phyloP scores from a whole-genome alignment of 2,113 vertebrate genomes.

The Hepsetus odoe region DNA sequence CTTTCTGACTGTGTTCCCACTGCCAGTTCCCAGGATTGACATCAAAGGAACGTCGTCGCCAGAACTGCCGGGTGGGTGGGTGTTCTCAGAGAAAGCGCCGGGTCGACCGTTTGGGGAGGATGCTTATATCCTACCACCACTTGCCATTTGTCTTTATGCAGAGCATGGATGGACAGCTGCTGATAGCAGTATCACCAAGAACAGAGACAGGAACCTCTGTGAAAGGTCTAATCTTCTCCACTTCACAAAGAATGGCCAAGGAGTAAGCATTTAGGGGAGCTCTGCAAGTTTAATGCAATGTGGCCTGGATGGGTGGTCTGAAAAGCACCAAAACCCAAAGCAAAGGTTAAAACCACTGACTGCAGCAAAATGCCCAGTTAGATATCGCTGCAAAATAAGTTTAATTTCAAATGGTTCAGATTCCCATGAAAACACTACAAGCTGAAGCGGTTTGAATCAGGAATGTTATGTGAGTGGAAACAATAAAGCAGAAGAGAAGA shows the following conservation, averaged over 20 bases:
- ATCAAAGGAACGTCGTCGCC: slow-evolving; percentile 48
- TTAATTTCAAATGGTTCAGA: too few relatives aligned
- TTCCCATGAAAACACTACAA: not conserved
- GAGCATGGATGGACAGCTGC: slow-evolving; percentile 21
- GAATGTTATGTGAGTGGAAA: not conserved
- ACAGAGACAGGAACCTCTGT: slow-evolving; percentile 35
- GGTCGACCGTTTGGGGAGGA: slow-evolving; percentile 6
- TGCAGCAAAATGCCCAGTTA: not conserved
- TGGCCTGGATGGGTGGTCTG: not conserved
- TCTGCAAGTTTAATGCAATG: not conserved
- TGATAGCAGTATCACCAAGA: slow-evolving; percentile 41
- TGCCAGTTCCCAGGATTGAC: slow-evolving; percentile 30
- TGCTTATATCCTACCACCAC: not conserved
- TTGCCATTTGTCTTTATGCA: slow-evolving; percentile 40
- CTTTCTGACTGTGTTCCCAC: slow-evolving; percentile 22
- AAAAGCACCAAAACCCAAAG: not conserved
- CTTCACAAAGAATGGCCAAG: slow-evolving; percentile 23
- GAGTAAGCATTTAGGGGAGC: slow-evolving; percentile 15
- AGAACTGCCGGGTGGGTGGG: slow-evolving; percentile 29
- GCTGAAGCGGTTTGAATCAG: not conserved
- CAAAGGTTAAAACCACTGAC: slow-evolving; percentile 2
- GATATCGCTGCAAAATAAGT: too few relatives aligned
- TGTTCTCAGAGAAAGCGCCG: slow-evolving; percentile 25
- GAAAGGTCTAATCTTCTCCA: slow-evolving; percentile 45
- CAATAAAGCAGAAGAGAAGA: not conserved